These are phyloP conservation scores for Eugnorisma glareosa DNA, from an alignment of 2,888 invertebrate genomes.

Conservation along the genomic window DNA sequence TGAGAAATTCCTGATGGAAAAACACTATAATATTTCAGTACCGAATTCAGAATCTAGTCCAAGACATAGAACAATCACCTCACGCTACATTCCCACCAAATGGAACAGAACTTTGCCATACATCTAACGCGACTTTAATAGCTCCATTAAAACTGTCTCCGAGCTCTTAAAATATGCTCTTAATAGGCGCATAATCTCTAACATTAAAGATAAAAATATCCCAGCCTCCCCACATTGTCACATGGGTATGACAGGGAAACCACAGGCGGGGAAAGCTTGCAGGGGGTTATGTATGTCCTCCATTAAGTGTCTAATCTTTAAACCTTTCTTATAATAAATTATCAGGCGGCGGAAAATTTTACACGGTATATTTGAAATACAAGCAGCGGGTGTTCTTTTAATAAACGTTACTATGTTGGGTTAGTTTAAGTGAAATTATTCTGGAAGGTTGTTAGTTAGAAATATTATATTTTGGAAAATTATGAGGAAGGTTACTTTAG, in stretches of 20 bases:
- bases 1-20: too few species aligned
- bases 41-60: neutral
- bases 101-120: slow-evolving; percentile 30
- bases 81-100: slow-evolving; percentile 18
- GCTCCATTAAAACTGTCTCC: slow-evolving; percentile 61
- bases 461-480: slow-evolving; percentile 6
- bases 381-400: slow-evolving; percentile 73
- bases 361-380: slow-evolving; percentile 73
- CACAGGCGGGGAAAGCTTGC: slow-evolving; percentile 64
- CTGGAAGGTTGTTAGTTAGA: neutral
- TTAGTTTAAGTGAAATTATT: slow-evolving; percentile 34
- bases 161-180: slow-evolving; percentile 51
- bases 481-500: neutral
- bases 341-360: slow-evolving; percentile 77
- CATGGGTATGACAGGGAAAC: slow-evolving; percentile 59
- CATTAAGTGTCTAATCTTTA: slow-evolving; percentile 86
- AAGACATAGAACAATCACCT: neutral
- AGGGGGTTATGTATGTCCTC: slow-evolving; percentile 82
- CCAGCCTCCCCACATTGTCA: slow-evolving; percentile 58
- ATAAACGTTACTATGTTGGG: slow-evolving; percentile 52
- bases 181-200: slow-evolving; percentile 57
- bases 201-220: slow-evolving; percentile 57
- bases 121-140: slow-evolving; percentile 48
- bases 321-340: slow-evolving; percentile 85
- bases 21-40: neutral